Evolutionary conservation across 2,113 vertebrate species (phyloP).

Genomic region (Platichthys stellatus): DNA sequence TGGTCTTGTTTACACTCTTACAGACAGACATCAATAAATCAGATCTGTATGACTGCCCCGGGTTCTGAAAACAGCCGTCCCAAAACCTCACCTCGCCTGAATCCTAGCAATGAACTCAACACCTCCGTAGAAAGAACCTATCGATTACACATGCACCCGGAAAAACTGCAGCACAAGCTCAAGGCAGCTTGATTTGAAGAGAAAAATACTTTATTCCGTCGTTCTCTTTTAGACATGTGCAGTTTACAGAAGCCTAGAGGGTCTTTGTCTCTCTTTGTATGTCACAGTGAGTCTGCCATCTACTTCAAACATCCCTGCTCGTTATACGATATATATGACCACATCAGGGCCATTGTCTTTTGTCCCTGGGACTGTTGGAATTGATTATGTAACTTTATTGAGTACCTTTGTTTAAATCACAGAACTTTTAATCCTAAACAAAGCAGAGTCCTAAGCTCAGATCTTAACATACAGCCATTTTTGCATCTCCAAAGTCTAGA

Average conservation of each 20-base stretch:
- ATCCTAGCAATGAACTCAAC: neutral
- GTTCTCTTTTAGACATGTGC: neutral
- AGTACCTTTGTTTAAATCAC: conserved; percentile 3
- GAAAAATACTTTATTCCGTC: neutral
- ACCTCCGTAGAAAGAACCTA: neutral
- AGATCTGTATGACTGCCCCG: no score
- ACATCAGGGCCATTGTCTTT: neutral
- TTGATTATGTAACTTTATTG: conserved; percentile 12
- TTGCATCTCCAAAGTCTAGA: conserved; percentile 21
- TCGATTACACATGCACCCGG: neutral
- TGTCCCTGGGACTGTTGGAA: conserved; percentile 8
- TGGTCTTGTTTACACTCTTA: no score
- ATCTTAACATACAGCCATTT: conserved; percentile 22
- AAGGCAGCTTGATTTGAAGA: conserved; percentile 13
- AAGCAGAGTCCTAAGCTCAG: conserved; percentile 20
- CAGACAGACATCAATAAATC: no score
- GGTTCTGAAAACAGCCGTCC: no score
- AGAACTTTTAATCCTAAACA: conserved; percentile 30
- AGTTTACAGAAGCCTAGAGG: neutral
- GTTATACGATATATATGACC: neutral
- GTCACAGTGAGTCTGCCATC: neutral
- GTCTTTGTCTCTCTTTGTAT: neutral
- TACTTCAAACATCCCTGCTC: neutral
- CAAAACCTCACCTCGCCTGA: no score
- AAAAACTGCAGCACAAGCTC: conserved; percentile 24